phyloP scores from a whole-genome alignment of 1,140 invertebrate genomes.

The Halyomorpha halys region DNA sequence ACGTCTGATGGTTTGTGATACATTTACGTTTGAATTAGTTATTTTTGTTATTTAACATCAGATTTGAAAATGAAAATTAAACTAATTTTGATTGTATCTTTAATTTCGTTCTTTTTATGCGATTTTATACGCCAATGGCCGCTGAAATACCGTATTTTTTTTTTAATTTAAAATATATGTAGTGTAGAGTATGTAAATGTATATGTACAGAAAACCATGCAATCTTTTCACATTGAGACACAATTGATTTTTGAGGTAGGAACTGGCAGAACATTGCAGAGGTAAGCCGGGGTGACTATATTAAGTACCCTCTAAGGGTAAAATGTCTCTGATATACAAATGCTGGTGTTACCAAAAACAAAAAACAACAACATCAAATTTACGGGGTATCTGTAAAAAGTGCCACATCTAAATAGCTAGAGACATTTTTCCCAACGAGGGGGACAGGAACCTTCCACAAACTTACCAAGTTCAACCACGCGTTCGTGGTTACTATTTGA shows the following conservation, averaged over 20 bases:
- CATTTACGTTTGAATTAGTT: too few relatives aligned
- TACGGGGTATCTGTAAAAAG: constrained; percentile 15
- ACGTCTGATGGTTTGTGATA: too few relatives aligned
- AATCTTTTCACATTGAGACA: neutral
- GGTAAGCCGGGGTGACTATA: constrained; percentile 26
- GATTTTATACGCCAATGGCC: too few relatives aligned
- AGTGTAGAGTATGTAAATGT: neutral
- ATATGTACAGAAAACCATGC: neutral
- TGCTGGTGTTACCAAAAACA: constrained; percentile 11
- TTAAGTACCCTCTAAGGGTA: constrained; percentile 26
- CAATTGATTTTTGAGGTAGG: constrained; percentile 4
- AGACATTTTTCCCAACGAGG: constrained; percentile 27
- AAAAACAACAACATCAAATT: constrained; percentile 21
- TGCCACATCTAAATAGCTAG: constrained; percentile 11
- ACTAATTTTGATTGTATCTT: too few relatives aligned
- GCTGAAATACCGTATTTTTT: too few relatives aligned
- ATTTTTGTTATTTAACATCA: too few relatives aligned
- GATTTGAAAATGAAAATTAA: too few relatives aligned
- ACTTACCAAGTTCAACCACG: constrained; percentile 79
- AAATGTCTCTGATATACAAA: constrained; percentile 23
- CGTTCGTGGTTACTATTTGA: constrained; percentile 80
- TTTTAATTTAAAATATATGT: too few relatives aligned
- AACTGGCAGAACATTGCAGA: constrained; percentile 24
- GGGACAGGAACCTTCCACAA: constrained; percentile 18
- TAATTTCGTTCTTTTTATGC: too few relatives aligned